Conservation (phyloP, 2,888 invertebrate genomes). For the Eupithecia abbreviata region DNA sequence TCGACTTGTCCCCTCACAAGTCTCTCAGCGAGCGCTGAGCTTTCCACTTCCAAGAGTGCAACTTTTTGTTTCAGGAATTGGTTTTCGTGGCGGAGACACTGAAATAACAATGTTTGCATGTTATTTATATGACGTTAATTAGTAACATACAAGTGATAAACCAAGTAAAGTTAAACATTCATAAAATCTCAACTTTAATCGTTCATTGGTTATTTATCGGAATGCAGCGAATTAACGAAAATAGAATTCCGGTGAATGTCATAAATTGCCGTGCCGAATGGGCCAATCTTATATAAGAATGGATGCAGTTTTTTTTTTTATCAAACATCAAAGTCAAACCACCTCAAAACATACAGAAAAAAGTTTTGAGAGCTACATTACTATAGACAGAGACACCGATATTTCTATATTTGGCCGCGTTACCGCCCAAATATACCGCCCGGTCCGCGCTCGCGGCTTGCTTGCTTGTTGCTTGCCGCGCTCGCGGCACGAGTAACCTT, state of each 20-base stretch:
- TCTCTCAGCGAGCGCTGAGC: conserved; percentile 96
- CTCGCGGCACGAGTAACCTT: too few species aligned
- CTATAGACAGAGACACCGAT: neutral
- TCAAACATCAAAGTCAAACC: neutral
- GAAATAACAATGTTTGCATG: conserved; percentile 30
- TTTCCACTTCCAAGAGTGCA: conserved; percentile 97
- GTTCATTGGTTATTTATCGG: neutral
- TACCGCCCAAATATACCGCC: neutral
- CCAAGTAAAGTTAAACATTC: neutral
- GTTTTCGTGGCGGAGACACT: conserved; percentile 94
- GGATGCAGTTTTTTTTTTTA: neutral
- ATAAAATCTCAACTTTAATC: neutral
- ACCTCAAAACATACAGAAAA: neutral
- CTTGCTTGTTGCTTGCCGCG: too few species aligned
- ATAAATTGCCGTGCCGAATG: neutral
- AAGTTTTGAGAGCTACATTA: neutral
- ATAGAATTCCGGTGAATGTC: neutral
- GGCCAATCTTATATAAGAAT: neutral
- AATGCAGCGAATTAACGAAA: neutral
- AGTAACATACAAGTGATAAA: neutral
- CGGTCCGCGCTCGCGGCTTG: too few species aligned
- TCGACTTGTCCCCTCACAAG: conserved; percentile 97
- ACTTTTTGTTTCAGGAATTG: conserved; percentile 97
- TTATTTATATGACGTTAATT: neutral
- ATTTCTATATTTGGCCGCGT: neutral